A percentile compares a stretch with the other conserved stretches of the same genome.
Conservation (phyloP, 2,888 invertebrate species). For the Aelia acuminata region DNA sequence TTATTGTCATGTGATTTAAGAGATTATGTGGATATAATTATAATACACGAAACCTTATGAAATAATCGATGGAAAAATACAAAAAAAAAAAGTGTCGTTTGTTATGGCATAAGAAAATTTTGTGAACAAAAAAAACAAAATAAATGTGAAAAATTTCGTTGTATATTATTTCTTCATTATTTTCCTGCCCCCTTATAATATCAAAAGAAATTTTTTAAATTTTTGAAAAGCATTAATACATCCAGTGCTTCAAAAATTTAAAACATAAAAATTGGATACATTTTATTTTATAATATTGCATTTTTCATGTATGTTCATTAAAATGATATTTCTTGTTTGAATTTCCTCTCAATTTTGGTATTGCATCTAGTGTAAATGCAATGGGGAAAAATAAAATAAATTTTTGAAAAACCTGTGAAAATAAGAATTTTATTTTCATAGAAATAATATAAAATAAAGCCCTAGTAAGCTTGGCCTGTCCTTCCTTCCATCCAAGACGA, state of each 20-base stretch:
- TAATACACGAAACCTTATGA: constrained; percentile 52
- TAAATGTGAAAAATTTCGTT: constrained; percentile 57
- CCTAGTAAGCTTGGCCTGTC: neutral
- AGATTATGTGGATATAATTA: constrained; percentile 59
- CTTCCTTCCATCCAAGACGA: neutral
- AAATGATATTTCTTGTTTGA: no score
- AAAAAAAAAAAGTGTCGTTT: constrained; percentile 55
- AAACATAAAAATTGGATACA: neutral
- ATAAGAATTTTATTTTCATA: neutral
- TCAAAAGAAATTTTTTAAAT: no score
- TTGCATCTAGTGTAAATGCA: no score
- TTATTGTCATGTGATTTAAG: constrained; percentile 60
- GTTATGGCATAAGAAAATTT: constrained; percentile 60
- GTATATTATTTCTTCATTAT: constrained; percentile 47
- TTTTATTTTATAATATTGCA: neutral
- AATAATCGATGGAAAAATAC: constrained; percentile 23
- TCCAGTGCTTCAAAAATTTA: neutral
- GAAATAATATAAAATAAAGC: neutral
- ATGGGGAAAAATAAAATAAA: no score
- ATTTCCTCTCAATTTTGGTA: no score
- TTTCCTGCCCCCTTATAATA: neutral
- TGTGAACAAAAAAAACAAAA: constrained; percentile 57
- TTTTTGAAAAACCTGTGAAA: neutral
- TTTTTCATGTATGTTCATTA: no score
- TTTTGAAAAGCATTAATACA: neutral